Conservation (phyloP, 2,113 vertebrate genomes). For the Neoarius graeffei region DNA sequence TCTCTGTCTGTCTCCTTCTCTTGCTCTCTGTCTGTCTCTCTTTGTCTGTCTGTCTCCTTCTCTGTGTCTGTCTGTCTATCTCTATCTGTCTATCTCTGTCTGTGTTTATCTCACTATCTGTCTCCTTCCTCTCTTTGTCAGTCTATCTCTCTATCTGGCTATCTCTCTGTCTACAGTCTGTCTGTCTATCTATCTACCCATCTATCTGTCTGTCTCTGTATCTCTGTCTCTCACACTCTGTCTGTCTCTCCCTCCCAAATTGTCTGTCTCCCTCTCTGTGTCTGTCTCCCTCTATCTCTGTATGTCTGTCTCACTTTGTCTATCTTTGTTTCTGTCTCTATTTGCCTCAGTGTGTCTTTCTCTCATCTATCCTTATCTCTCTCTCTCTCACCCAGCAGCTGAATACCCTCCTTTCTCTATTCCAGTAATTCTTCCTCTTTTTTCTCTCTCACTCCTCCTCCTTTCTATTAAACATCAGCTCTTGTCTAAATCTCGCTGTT, state of each 20-base stretch:
- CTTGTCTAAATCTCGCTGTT: slow-evolving; percentile 12
- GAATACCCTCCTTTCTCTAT: neutral
- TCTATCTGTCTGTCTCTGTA: neutral
- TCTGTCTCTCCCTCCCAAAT: neutral
- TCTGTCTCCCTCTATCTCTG: no score
- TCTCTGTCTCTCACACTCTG: neutral
- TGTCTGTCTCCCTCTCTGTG: neutral
- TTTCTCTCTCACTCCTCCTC: neutral
- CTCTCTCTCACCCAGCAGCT: neutral
- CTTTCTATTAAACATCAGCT: neutral
- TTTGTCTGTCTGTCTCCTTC: neutral
- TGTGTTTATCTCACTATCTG: neutral
- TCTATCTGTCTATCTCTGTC: neutral
- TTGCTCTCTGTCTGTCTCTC: no score
- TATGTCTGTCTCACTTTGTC: neutral
- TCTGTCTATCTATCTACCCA: neutral
- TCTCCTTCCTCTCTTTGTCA: no score
- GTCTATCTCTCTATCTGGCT: neutral
- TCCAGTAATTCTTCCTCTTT: slow-evolving; percentile 24
- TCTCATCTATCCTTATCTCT: no score
- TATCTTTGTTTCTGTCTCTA: neutral
- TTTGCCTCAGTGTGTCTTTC: no score
- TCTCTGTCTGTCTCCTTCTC: neutral
- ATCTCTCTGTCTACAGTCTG: neutral
- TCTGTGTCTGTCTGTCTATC: neutral